Base-by-base conservation (phyloP, 1,140 invertebrate species). In the Hetaerina americana region DNA sequence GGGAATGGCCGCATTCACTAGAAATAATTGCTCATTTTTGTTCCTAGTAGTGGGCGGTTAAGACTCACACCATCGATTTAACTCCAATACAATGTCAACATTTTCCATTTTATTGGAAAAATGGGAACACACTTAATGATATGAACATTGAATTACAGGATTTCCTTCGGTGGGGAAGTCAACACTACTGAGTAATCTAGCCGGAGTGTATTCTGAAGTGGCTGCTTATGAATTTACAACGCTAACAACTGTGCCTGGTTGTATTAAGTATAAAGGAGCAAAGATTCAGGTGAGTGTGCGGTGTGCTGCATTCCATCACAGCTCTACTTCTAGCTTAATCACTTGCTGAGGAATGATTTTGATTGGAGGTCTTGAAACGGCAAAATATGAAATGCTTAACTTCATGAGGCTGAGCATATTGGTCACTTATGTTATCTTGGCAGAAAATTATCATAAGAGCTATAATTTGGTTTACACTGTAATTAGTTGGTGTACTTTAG, bases 141-240 rank as follows among this genome's bases (percentile, higher is more conserved):
- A n/a, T n/a, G n/a, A n/a, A n/a, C n/a, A n/a, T n/a, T n/a, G n/a
- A 73, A 74, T 79, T 82, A 2, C 71, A 85, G 96, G 97, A 26
- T 99, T 99, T 86, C 98, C 98, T 25, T 99, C 97, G 1, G 98
- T 99, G 67, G 98, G 98, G 0, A 99, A 99, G 82, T 99, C 97
- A 2, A 99, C 98, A 0, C 82, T 99, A 68, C 84, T 99, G 10
- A 98, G 91, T 76, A 99, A 96, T 76, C 82, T 99, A 72, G 97
- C 98, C 72, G 98, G 98, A 22, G 98, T 99, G 8, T 99, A 99
- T 81, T 99, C 97, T 0, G 98, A 99, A 86, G 97, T 99, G 24
- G 98, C 98, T 29, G 95, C 97, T 0, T 99, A 99, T 83, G 97
- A 99, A 82, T 99, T 99, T 79, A 99, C 98, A 72, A 99, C 98